Evolutionary conservation across 1,140 invertebrate genomes (phyloP).

Genomic region (Teleogryllus occipitalis): DNA sequence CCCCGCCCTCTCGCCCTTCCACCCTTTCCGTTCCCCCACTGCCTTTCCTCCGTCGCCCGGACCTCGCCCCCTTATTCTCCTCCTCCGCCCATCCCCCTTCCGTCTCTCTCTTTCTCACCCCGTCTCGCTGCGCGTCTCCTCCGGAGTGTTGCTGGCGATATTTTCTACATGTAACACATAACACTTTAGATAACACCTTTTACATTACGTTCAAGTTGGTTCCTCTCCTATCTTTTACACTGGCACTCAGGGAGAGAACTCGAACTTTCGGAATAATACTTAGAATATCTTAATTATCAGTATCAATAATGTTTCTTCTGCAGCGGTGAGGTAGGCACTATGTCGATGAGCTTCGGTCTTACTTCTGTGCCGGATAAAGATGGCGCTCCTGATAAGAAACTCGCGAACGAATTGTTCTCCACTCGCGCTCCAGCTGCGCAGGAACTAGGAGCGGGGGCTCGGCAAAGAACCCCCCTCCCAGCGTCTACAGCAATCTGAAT

Average conservation of each 20-base stretch:
- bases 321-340: not conserved
- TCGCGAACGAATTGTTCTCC: not conserved
- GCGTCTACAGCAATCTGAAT: not conserved
- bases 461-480: not conserved
- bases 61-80: not conserved
- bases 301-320: not conserved
- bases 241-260: not conserved
- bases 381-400: not conserved
- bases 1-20: not conserved
- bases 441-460: not conserved
- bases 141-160: not conserved
- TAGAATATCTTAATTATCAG: slow-evolving; percentile 1
- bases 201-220: not conserved
- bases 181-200: slow-evolving; percentile 1
- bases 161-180: slow-evolving; percentile 2
- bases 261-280: not conserved
- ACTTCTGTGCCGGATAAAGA: not conserved
- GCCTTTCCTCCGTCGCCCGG: too few relatives aligned
- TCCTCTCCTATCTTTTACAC: not conserved
- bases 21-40: not conserved
- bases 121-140: not conserved
- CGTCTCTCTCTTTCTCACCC: not conserved
- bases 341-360: not conserved
- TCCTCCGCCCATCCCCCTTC: not conserved
- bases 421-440: not conserved